phyloP scores from a whole-genome alignment of 2,888 invertebrate species.

The Brenthis ino region DNA sequence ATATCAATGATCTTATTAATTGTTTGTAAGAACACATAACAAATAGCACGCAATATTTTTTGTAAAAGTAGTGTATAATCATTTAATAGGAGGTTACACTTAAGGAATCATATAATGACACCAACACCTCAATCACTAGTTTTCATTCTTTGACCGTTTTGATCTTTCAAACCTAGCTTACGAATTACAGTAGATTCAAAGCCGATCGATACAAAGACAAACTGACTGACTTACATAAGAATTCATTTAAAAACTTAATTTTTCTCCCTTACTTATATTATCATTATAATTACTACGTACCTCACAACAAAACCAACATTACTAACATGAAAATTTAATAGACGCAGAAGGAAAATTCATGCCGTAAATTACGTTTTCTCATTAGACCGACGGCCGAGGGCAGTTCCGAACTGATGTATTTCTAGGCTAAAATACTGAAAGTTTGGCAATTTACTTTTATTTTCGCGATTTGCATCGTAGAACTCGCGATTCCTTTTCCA shows the following conservation, averaged over 20 bases:
- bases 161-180: no score
- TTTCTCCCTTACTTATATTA: neutral
- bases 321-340: neutral
- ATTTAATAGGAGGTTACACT: no score
- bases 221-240: neutral
- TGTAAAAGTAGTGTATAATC: no score
- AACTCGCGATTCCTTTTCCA: constrained; percentile 65
- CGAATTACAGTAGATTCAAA: no score
- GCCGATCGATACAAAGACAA: no score
- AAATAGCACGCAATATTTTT: no score
- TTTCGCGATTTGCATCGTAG: constrained; percentile 68
- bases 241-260: neutral
- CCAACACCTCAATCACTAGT: no score
- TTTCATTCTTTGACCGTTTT: no score
- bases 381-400: constrained; percentile 28
- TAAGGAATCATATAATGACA: no score
- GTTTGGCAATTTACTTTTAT: constrained; percentile 73
- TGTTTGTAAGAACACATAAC: no score
- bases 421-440: constrained; percentile 56
- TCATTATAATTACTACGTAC: neutral
- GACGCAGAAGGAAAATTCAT: constrained; percentile 16
- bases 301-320: neutral
- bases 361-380: constrained; percentile 40
- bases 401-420: constrained; percentile 43
- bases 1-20: no score